These are phyloP conservation scores for Hololepta plana DNA, from an alignment of 2,888 invertebrate genomes.

Conservation along the genomic window DNA sequence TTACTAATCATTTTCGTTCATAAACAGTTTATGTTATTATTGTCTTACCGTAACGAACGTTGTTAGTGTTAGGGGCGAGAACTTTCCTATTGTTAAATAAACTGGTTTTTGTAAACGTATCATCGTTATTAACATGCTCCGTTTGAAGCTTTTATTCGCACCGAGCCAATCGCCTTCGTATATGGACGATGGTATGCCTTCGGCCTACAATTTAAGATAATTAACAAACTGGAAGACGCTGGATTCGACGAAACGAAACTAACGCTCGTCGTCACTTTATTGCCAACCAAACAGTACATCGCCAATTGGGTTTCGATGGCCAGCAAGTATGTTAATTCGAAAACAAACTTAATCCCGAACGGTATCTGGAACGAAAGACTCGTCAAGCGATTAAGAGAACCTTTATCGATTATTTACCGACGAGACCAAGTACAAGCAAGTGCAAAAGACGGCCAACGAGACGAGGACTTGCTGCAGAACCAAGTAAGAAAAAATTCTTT, in stretches of 20 bases:
- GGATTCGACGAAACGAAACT: conserved; percentile 5
- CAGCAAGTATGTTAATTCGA: conserved; percentile 12
- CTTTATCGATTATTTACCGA: no score
- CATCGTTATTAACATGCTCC: conserved; percentile 14
- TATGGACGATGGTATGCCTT: conserved; percentile 10
- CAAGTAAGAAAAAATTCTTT: conserved; percentile 11
- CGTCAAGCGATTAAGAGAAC: no score
- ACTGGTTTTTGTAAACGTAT: conserved; percentile 14
- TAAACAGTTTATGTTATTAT: not conserved
- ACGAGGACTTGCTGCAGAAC: conserved; percentile 11
- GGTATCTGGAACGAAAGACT: conserved; percentile 9
- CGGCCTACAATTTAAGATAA: conserved; percentile 8
- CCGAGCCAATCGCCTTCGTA: conserved; percentile 13
- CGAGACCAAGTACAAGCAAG: conserved; percentile 12
- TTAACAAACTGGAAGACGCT: not conserved
- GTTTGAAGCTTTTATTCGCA: conserved; percentile 11
- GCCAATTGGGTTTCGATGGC: conserved; percentile 13
- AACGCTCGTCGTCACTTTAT: conserved; percentile 13
- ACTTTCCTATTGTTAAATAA: conserved; percentile 15
- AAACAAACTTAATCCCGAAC: conserved; percentile 8
- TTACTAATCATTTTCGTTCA: not conserved
- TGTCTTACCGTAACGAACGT: conserved; percentile 14
- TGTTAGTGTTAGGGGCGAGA: conserved; percentile 13
- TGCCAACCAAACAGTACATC: conserved; percentile 14
- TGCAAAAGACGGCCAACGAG: conserved; percentile 12